Conservation (phyloP, 2,113 vertebrate genomes). For the Phalacrocorax aristotelis region DNA sequence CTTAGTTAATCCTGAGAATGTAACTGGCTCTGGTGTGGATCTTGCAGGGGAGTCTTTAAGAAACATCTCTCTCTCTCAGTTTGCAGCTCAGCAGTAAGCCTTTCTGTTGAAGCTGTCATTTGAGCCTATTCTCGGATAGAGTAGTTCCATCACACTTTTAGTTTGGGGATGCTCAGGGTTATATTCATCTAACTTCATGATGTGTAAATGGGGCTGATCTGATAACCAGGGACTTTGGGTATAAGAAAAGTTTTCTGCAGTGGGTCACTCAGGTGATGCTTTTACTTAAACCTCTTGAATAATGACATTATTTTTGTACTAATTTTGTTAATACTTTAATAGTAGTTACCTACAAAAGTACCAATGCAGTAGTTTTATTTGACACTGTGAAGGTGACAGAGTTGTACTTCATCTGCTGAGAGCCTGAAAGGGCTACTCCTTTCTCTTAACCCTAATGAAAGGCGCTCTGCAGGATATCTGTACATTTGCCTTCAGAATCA, state of each 20-base stretch:
- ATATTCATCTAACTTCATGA: not conserved
- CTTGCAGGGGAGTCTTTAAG: not conserved
- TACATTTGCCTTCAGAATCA: not conserved
- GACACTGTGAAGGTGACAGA: not conserved
- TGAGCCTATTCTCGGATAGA: not conserved
- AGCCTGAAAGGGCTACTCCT: not conserved
- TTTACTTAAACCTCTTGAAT: not conserved
- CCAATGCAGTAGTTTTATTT: not conserved
- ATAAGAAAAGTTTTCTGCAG: not conserved
- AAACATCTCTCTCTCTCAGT: not conserved
- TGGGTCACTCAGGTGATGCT: not conserved
- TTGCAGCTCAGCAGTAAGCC: not conserved
- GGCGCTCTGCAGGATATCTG: not conserved
- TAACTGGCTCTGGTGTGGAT: not conserved
- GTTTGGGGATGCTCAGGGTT: rapidly evolving
- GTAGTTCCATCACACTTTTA: not conserved
- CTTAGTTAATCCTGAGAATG: not conserved
- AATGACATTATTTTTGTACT: not conserved
- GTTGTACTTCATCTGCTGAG: not conserved
- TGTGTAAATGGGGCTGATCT: not conserved
- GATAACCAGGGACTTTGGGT: not conserved
- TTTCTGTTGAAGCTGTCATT: not conserved
- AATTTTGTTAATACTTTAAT: not conserved
- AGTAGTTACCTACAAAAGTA: not conserved
- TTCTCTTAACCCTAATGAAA: not conserved